A percentile compares a stretch with the other conserved stretches of the same genome.
phyloP scores from a whole-genome alignment of 1,140 invertebrate genomes.

The Onthophagus taurus region DNA sequence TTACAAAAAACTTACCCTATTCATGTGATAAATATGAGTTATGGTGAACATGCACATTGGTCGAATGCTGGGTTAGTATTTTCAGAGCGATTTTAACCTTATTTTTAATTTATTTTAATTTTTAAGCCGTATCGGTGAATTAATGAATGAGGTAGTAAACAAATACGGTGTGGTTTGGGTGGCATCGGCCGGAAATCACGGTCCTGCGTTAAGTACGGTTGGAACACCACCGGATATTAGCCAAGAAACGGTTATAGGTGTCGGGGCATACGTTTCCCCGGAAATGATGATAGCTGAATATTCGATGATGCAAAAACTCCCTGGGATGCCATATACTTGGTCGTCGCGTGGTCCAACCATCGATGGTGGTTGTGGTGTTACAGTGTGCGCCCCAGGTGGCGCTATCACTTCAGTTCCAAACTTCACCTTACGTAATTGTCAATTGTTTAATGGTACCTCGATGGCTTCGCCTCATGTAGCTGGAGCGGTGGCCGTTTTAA shows the following conservation, averaged over 20 bases:
- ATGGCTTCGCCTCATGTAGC: conserved; percentile 95
- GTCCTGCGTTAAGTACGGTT: conserved; percentile 84
- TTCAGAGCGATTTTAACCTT: background rate
- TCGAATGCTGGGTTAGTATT: conserved; percentile 69
- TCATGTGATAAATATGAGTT: conserved; percentile 97
- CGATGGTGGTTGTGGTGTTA: conserved; percentile 82
- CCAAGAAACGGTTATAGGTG: conserved; percentile 74
- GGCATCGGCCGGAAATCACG: conserved; percentile 88
- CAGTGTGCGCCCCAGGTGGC: conserved; percentile 89
- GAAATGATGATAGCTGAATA: conserved; percentile 97
- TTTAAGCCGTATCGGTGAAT: conserved; percentile 60
- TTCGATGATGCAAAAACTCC: conserved; percentile 73
- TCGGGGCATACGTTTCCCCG: conserved; percentile 93
- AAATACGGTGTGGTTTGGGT: conserved; percentile 90
- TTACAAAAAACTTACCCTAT: conserved; percentile 50
- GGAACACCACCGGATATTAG: conserved; percentile 86
- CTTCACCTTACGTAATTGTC: conserved; percentile 77
- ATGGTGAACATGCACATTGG: conserved; percentile 91
- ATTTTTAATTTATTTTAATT: background rate
- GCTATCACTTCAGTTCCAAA: conserved; percentile 93
- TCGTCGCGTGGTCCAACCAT: conserved; percentile 81
- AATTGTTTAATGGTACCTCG: conserved; percentile 94
- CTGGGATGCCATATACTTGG: conserved; percentile 87
- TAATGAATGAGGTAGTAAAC: conserved; percentile 84
- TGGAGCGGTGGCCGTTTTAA: conserved; percentile 73